Evolutionary conservation across 2,113 vertebrate species (phyloP).

Genomic region (Anarrhichthys ocellatus): DNA sequence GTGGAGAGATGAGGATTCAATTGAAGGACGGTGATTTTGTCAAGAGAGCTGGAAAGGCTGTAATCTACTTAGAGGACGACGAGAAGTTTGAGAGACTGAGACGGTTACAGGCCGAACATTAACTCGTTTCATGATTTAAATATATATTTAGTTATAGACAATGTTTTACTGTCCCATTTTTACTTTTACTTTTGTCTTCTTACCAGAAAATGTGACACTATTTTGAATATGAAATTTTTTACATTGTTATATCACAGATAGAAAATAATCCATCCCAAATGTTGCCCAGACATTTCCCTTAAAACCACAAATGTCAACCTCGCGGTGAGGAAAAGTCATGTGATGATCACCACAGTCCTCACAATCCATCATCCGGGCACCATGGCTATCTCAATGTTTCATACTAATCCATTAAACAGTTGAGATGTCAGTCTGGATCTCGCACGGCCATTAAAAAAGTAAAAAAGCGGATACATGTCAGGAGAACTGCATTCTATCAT

Average conservation of each 20-base stretch:
- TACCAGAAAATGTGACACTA: background rate
- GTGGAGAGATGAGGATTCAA: slow-evolving; percentile 63
- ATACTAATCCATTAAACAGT: background rate
- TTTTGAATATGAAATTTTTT: too few relatives aligned
- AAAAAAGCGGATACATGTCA: background rate
- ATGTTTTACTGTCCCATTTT: background rate
- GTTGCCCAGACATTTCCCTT: background rate
- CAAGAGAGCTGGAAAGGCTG: slow-evolving; percentile 60
- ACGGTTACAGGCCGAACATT: background rate
- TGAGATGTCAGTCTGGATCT: background rate
- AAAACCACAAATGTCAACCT: background rate
- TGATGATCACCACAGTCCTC: background rate
- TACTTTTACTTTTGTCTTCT: background rate
- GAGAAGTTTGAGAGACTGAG: background rate
- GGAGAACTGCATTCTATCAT: slow-evolving; percentile 62
- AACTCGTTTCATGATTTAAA: background rate
- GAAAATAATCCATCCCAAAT: background rate
- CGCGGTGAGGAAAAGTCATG: background rate
- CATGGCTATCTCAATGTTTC: too few relatives aligned
- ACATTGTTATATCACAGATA: too few relatives aligned
- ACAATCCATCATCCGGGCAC: fast-evolving
- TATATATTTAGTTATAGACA: background rate
- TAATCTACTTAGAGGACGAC: slow-evolving; percentile 62
- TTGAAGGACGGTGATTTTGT: slow-evolving; percentile 66
- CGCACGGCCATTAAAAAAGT: background rate